phyloP scores from a whole-genome alignment of 2,888 invertebrate species.

The Strigamia maritima region DNA sequence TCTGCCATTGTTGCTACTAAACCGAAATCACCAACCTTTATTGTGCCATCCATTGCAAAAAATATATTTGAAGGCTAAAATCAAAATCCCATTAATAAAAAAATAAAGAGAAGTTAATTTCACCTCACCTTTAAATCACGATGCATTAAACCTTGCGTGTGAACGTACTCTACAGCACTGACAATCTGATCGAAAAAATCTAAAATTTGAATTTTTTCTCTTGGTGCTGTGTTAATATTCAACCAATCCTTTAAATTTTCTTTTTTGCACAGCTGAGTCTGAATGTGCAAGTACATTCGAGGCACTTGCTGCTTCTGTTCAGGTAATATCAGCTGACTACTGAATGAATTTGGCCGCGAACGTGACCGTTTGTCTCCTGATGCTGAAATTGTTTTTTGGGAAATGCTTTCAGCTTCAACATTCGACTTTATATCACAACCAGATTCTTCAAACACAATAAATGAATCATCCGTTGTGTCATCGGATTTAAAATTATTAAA shows the following conservation, averaged over 20 bases:
- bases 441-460: constrained; percentile 57
- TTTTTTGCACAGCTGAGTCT: constrained; percentile 91
- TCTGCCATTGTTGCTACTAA: constrained; percentile 85
- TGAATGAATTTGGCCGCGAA: background rate
- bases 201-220: constrained; percentile 55
- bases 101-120: background rate
- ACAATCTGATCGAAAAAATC: constrained; percentile 85
- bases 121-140: constrained; percentile 80
- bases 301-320: background rate
- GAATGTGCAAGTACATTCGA: constrained; percentile 80
- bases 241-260: constrained; percentile 92
- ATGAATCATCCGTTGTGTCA: constrained; percentile 53
- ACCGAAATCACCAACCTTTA: constrained; percentile 98
- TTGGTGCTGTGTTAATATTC: constrained; percentile 51
- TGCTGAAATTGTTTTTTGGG: background rate
- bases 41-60: constrained; percentile 81
- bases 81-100: constrained; percentile 36
- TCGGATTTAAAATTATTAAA: background rate
- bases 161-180: constrained; percentile 92
- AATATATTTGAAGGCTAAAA: constrained; percentile 82
- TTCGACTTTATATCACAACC: constrained; percentile 45
- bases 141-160: constrained; percentile 87
- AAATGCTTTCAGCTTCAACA: constrained; percentile 37
- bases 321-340: background rate
- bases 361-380: background rate